A percentile compares a stretch with the other conserved stretches of the same genome.
These are phyloP conservation scores for Galemys pyrenaicus DNA, from an alignment of 2,113 vertebrate species.

Conservation along the genomic window DNA sequence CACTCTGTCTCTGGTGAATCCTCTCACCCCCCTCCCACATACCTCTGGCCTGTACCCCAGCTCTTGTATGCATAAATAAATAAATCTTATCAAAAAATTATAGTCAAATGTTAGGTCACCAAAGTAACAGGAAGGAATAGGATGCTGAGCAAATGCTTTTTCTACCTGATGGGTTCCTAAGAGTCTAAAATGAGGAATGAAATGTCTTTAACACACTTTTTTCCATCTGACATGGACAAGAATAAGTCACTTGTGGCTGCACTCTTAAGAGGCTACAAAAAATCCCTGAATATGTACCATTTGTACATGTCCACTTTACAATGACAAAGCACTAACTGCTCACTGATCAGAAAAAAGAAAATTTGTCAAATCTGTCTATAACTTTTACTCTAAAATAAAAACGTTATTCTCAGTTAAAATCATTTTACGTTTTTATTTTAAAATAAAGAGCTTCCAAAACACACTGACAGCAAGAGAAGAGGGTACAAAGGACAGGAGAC, in stretches of 20 bases:
- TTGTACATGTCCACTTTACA: not conserved
- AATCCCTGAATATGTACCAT: not conserved
- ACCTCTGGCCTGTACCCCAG: too few relatives aligned
- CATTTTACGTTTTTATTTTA: constrained; percentile 22
- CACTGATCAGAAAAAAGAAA: not conserved
- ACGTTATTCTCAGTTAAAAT: not conserved
- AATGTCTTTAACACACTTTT: constrained; percentile 60
- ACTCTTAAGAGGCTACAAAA: not conserved
- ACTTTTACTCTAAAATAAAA: constrained; percentile 4
- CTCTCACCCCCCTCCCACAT: too few relatives aligned
- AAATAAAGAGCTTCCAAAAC: constrained; percentile 24
- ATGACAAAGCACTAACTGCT: not conserved
- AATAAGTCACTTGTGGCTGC: constrained; percentile 40
- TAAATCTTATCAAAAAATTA: not conserved
- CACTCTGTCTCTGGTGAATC: too few relatives aligned
- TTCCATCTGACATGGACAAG: constrained; percentile 52
- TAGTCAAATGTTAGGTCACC: not conserved
- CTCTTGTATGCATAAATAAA: too few relatives aligned
- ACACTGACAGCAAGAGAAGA: not conserved
- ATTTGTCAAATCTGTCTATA: not conserved
- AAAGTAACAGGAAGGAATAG: not conserved
- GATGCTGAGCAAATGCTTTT: constrained; percentile 41
- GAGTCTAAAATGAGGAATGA: constrained; percentile 40
- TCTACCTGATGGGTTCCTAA: constrained; percentile 38
- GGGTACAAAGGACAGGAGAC: not conserved